Percentiles rank a stretch among this genome's conserved stretches.
Conservation (phyloP, 1,140 invertebrate genomes). For the Agraylea sexmaculata region DNA sequence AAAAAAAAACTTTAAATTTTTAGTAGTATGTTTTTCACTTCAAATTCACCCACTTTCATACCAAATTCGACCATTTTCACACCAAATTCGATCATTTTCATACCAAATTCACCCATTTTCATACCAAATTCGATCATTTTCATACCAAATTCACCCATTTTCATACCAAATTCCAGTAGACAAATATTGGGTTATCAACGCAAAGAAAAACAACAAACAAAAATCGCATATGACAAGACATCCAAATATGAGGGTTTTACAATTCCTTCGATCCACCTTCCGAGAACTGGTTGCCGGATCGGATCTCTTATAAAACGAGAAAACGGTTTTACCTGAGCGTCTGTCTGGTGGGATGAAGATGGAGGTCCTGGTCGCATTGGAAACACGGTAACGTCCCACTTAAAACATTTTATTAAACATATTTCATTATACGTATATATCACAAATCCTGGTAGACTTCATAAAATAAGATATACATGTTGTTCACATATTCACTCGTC, state of each 20-base stretch:
- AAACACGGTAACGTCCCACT: constrained; percentile 39
- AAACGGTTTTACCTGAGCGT: constrained; percentile 31
- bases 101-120: background rate
- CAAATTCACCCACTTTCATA: background rate
- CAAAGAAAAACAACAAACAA: background rate
- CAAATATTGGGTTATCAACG: no score
- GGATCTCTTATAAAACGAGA: constrained; percentile 8
- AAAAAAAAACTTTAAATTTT: no score
- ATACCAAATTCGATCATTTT: no score
- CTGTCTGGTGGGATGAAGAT: constrained; percentile 34
- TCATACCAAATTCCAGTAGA: no score
- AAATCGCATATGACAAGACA: background rate
- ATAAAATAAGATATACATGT: no score
- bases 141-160: no score
- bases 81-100: background rate
- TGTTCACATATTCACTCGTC: no score
- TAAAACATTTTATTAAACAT: constrained; percentile 46
- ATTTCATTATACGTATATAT: constrained; percentile 45
- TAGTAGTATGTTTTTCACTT: background rate
- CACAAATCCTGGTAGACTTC: constrained; percentile 47
- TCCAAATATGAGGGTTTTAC: background rate
- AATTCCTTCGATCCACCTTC: background rate
- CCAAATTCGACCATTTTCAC: background rate
- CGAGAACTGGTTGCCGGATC: background rate
- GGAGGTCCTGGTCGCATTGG: no score